These are phyloP conservation scores for Hyposoter didymator DNA, from an alignment of 2,888 invertebrate species.

Conservation along the genomic window DNA sequence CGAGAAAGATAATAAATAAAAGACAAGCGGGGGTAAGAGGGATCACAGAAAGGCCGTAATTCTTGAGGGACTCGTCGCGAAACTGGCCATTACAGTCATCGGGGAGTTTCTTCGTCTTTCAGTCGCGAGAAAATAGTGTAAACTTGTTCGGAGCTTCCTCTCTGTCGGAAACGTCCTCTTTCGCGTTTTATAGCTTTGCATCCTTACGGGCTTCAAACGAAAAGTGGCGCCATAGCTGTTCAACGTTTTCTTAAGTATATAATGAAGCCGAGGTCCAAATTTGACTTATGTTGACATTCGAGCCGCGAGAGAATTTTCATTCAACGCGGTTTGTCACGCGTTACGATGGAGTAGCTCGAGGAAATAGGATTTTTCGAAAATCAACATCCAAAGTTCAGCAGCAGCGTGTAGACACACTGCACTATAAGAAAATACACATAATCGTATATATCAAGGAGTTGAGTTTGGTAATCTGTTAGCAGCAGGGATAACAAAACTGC, in stretches of 20 bases:
- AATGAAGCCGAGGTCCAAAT: background rate
- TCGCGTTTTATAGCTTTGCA: constrained; percentile 14
- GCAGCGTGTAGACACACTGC: background rate
- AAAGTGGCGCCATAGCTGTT: constrained; percentile 48
- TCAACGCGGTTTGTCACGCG: constrained; percentile 58
- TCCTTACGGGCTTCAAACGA: constrained; percentile 57
- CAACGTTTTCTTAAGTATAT: background rate
- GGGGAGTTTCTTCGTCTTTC: constrained; percentile 29
- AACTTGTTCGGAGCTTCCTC: constrained; percentile 25
- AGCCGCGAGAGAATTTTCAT: constrained; percentile 55
- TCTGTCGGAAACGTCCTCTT: constrained; percentile 28
- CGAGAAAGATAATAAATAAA: constrained; percentile 1
- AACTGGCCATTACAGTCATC: constrained; percentile 60
- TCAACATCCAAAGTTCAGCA: constrained; percentile 3
- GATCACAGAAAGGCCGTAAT: constrained; percentile 48
- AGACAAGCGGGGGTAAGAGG: constrained; percentile 5
- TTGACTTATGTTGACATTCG: constrained; percentile 6
- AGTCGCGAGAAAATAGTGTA: constrained; percentile 47
- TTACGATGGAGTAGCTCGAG: constrained; percentile 15
- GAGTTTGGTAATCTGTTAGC: constrained; percentile 39
- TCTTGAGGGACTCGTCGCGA: constrained; percentile 58
- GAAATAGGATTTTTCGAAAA: constrained; percentile 26
- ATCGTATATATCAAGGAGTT: constrained; percentile 22
- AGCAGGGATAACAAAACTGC: constrained; percentile 22
- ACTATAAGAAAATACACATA: constrained; percentile 11